Evolutionary conservation across 2,888 invertebrate species (phyloP), one percentile per base, ranked within the genome.

Genomic region (Thymelicus sylvestris): DNA sequence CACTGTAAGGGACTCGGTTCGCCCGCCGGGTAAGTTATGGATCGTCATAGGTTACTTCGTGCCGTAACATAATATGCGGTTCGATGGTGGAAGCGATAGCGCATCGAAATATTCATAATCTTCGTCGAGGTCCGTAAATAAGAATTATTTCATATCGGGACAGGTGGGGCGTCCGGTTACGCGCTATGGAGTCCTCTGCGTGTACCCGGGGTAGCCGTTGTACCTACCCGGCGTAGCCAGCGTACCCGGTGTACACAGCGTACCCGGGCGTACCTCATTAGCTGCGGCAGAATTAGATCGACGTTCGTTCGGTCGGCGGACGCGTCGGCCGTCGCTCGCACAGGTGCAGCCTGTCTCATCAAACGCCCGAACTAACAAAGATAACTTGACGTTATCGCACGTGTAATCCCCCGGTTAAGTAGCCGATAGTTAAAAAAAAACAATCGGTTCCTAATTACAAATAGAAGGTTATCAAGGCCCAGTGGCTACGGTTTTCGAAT

Each of bases 141-240:
- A 91, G 89, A 91, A 91, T 86, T 90, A 90, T 91, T 88, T 88
- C 82, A 85, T 88, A 86, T 82, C 80, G 81, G 80, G 93, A 91
- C 93, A 93, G 93, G 92, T 93, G 93, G 78, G 85, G 90, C 83
- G 84, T 92, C 88, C 81, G 87, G 92, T 92, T 92, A 90, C 92
- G 85, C 78, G 76, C 72, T 73, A 73, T 69, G 62, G 71, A 72
- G 66, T 70, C 67, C 62, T 72, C 79, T 31, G 31, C 31, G 31
- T 3, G 31, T 19, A 19, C 19, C 19, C 19, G 19, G 19, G 19
- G 19, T 19, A 19, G 19, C 19, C 19, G 19, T n/a, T n/a, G n/a
- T n/a, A n/a, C n/a, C n/a, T n/a, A n/a, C n/a, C n/a, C n/a, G n/a
- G n/a, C n/a, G n/a, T n/a, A n/a, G n/a, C n/a, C n/a, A n/a, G n/a